Conservation (phyloP, 2,888 invertebrate genomes). For the Fabriciana adippe region DNA sequence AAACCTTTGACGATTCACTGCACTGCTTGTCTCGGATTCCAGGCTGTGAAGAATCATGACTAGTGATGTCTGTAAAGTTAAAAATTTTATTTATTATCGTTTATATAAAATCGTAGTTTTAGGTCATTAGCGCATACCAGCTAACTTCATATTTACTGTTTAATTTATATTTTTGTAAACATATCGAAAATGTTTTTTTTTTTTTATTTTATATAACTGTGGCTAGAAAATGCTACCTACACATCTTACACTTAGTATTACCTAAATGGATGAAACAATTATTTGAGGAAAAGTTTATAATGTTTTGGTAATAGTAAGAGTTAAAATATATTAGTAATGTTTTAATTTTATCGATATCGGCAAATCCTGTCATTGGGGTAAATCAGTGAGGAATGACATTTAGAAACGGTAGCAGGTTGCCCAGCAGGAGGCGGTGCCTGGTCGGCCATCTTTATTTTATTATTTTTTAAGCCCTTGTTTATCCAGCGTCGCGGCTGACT, state of each 20-base stretch:
- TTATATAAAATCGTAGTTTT: too few species aligned
- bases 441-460: slow-evolving; percentile 74
- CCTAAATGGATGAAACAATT: too few species aligned
- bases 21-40: slow-evolving; percentile 55
- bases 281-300: not conserved
- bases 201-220: too few species aligned
- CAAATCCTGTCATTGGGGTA: slow-evolving; percentile 34
- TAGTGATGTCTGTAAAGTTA: slow-evolving; percentile 37
- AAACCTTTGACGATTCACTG: slow-evolving; percentile 72
- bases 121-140: too few species aligned
- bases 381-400: slow-evolving; percentile 71
- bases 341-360: slow-evolving; percentile 48
- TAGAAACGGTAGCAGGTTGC: slow-evolving; percentile 74
- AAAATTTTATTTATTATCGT: not conserved
- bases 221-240: too few species aligned
- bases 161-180: too few species aligned
- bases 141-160: too few species aligned
- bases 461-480: slow-evolving; percentile 76
- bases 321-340: not conserved
- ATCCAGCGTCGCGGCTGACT: slow-evolving; percentile 76
- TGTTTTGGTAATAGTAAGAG: not conserved
- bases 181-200: too few species aligned
- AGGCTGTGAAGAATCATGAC: slow-evolving; percentile 44
- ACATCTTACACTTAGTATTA: too few species aligned
- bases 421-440: slow-evolving; percentile 75